These are phyloP conservation scores for Hydraecia micacea DNA, from an alignment of 2,888 invertebrate genomes.

Conservation along the genomic window DNA sequence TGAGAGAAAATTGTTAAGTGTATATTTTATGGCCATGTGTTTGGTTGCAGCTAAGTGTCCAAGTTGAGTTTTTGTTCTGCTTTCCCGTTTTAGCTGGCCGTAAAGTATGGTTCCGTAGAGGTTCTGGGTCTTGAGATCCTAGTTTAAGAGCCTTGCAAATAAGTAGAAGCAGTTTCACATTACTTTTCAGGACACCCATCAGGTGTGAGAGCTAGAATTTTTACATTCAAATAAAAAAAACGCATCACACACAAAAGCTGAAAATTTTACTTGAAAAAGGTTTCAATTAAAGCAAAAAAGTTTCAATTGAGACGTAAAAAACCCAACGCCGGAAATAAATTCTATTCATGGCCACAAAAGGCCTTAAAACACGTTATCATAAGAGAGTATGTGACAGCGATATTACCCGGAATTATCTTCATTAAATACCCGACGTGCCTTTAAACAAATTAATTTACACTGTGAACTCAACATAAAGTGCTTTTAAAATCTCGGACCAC, in stretches of 20 bases:
- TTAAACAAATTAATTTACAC: conserved; percentile 71
- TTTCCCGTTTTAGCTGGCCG: background rate
- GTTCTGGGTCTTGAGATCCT: background rate
- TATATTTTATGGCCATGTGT: conserved; percentile 35
- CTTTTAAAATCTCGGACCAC: conserved; percentile 71
- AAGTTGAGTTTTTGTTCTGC: background rate
- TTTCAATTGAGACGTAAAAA: conserved; percentile 45
- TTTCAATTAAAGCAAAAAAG: conserved; percentile 39
- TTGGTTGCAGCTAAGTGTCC: conserved; percentile 7
- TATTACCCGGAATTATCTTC: conserved; percentile 66
- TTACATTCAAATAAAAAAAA: conserved; percentile 25
- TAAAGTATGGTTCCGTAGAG: background rate
- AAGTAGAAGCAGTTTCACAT: background rate
- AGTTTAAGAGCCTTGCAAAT: background rate
- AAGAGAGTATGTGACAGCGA: conserved; percentile 64
- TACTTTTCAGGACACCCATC: no score
- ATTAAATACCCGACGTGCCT: conserved; percentile 68
- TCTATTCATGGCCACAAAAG: conserved; percentile 41
- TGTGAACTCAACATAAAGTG: conserved; percentile 68
- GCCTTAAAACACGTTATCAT: conserved; percentile 63
- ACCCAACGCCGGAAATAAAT: conserved; percentile 48
- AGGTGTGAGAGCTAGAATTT: background rate
- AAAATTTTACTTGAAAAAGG: conserved; percentile 37
- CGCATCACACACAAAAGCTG: background rate
- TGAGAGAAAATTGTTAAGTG: conserved; percentile 21